A percentile compares a stretch with the other conserved stretches of the same genome.
phyloP scores from a whole-genome alignment of 2,113 vertebrate species.

The Colinus virginianus region DNA sequence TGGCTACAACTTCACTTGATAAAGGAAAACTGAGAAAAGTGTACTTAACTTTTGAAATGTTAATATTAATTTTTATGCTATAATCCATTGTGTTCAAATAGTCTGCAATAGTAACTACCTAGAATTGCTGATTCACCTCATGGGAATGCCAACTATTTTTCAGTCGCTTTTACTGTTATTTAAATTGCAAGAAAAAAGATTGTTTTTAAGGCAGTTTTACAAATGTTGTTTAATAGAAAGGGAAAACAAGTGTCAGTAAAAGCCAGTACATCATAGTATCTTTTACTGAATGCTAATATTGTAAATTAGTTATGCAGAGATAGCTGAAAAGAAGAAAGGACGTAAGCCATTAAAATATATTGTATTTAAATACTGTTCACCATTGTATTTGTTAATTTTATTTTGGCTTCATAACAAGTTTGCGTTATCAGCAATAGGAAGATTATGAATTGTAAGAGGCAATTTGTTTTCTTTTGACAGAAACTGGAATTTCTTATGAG shows the following conservation, averaged over 20 bases:
- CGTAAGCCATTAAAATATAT: not conserved
- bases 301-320: not conserved
- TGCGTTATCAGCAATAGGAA: not conserved
- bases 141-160: accelerated
- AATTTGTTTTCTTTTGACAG: not conserved
- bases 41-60: not conserved
- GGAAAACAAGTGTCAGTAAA: not conserved
- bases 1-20: not conserved
- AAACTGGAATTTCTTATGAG: not conserved
- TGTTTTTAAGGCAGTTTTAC: not conserved
- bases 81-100: not conserved
- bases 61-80: not conserved
- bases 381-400: conserved; percentile 19
- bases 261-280: not conserved
- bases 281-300: not conserved
- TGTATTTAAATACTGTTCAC: conserved; percentile 23
- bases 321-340: conserved; percentile 15
- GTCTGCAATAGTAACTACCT: not conserved
- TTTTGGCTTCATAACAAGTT: not conserved
- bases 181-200: not conserved
- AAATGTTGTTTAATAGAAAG: not conserved
- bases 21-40: not conserved
- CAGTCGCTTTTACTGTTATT: not conserved
- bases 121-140: not conserved
- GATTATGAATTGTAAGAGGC: not conserved